phyloP scores from a whole-genome alignment of 2,113 vertebrate species.

The Cheilinus undulatus region DNA sequence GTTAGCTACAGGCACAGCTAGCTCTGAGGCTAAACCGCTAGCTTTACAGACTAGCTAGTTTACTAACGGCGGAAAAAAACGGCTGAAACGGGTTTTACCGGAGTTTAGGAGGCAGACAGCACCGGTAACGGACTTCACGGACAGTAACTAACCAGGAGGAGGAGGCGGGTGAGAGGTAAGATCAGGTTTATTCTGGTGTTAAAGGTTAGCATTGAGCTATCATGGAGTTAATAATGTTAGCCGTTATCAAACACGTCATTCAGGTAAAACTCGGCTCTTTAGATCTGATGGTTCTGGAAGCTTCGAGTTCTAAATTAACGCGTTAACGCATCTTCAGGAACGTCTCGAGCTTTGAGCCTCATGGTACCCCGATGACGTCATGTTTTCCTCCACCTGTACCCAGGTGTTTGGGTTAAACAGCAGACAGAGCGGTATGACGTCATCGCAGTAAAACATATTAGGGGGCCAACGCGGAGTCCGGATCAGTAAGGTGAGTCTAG shows the following conservation, averaged over 20 bases:
- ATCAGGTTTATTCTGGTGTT: neutral
- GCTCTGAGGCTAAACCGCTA: constrained; percentile 37
- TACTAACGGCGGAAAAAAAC: too few species aligned
- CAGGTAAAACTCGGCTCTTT: too few species aligned
- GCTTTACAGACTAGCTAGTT: constrained; percentile 17
- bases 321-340: neutral
- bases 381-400: constrained; percentile 50
- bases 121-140: too few species aligned
- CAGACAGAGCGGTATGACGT: neutral
- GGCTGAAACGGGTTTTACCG: too few species aligned
- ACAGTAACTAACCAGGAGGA: neutral
- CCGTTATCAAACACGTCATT: too few species aligned
- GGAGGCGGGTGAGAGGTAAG: constrained; percentile 57
- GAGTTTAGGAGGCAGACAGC: too few species aligned
- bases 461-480: neutral
- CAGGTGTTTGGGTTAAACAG: neutral
- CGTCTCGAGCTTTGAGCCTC: neutral
- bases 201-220: too few species aligned
- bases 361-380: constrained; percentile 62
- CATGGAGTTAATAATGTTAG: too few species aligned
- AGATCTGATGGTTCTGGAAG: fast-evolving
- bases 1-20: constrained; percentile 20
- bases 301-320: neutral
- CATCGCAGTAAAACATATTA: too few species aligned
- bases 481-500: too few species aligned